Conservation (phyloP, 2,113 vertebrate genomes). For the Phoxinus phoxinus region DNA sequence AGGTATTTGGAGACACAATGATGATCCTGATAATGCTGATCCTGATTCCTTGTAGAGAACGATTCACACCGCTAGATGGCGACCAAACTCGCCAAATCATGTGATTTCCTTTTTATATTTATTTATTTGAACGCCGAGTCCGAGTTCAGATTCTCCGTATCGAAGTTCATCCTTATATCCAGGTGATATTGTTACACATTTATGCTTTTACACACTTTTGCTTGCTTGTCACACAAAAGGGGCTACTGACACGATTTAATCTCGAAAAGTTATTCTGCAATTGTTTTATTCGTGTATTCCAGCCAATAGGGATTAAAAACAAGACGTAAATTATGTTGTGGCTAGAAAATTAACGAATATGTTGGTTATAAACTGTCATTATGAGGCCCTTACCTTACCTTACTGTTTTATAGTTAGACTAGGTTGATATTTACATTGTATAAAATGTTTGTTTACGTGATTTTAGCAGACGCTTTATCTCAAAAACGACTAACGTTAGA, state of each 20-base stretch:
- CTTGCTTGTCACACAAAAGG: background rate
- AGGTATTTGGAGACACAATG: background rate
- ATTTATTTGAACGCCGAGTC: background rate
- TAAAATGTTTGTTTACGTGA: background rate
- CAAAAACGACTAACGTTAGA: background rate
- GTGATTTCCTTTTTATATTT: background rate
- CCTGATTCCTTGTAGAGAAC: background rate
- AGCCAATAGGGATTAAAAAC: background rate
- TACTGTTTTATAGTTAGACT: background rate
- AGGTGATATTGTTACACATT: background rate
- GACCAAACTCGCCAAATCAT: conserved; percentile 12
- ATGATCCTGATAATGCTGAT: background rate
- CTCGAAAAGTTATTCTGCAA: background rate
- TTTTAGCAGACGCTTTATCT: background rate
- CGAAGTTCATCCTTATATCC: background rate
- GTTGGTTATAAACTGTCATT: background rate
- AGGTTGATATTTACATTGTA: background rate
- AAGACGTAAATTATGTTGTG: background rate
- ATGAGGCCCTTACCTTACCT: background rate
- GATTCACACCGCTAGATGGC: conserved; percentile 4
- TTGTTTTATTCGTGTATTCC: background rate
- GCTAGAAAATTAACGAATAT: background rate
- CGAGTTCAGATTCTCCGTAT: background rate
- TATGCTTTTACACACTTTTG: background rate
- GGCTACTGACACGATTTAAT: background rate